phyloP scores from a whole-genome alignment of 92 coral and sea anemone species.

The Porites rus region DNA sequence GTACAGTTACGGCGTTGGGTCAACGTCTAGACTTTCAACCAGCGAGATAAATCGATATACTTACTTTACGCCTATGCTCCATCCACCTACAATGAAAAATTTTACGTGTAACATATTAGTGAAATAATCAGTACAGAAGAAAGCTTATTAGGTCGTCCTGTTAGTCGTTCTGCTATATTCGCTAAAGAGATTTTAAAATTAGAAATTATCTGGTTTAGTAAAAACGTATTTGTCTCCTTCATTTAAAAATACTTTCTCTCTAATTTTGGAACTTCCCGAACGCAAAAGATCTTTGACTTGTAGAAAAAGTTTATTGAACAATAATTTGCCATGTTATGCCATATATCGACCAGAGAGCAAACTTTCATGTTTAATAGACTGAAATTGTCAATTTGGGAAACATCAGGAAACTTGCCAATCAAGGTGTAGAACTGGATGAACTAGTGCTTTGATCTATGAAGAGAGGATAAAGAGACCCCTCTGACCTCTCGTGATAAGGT shows the following conservation, averaged over 20 bases:
- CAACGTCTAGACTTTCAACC: not conserved
- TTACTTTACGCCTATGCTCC: not conserved
- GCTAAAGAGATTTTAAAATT: too few species aligned
- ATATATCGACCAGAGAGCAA: not conserved
- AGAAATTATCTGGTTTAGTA: too few species aligned
- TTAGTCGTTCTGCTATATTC: not conserved
- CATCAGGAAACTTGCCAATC: not conserved
- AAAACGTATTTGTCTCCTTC: too few species aligned
- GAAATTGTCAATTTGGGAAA: not conserved
- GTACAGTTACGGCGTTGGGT: not conserved
- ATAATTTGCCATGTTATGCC: too few species aligned
- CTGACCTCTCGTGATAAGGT: too few species aligned
- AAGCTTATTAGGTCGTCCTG: not conserved
- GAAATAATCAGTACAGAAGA: not conserved
- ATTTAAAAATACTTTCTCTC: too few species aligned
- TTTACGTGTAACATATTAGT: not conserved
- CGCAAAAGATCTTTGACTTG: too few species aligned
- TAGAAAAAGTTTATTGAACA: too few species aligned
- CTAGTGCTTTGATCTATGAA: not conserved
- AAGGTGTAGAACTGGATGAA: slow-evolving; percentile 2
- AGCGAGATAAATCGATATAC: not conserved
- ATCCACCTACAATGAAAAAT: slow-evolving; percentile 3
- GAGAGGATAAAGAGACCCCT: too few species aligned
- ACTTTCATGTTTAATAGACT: not conserved
- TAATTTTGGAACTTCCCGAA: too few species aligned